Conservation (phyloP, 2,888 invertebrate genomes). For the Hermaeophaga mercurialis region DNA sequence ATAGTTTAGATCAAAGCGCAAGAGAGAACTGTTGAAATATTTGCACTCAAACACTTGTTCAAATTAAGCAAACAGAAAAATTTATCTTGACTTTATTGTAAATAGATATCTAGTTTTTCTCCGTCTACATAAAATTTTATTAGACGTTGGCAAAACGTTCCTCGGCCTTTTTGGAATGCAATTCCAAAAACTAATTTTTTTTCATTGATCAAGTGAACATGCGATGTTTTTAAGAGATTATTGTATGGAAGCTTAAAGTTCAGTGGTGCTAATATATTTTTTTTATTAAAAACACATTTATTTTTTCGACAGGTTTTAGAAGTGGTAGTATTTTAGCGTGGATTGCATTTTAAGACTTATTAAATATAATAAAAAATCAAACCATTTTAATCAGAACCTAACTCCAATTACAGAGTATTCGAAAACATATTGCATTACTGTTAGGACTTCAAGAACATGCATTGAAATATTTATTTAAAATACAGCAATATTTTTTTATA, state of each 20-base stretch:
- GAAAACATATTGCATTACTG: too few relatives aligned
- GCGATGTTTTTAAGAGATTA: constrained; percentile 1
- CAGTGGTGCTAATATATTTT: constrained; percentile 14
- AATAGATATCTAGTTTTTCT: constrained; percentile 30
- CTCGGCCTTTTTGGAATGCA: constrained; percentile 17
- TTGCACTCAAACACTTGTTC: constrained; percentile 39
- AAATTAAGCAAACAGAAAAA: constrained; percentile 37
- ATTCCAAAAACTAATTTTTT: constrained; percentile 9
- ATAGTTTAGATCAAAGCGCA: constrained; percentile 6
- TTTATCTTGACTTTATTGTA: constrained; percentile 37
- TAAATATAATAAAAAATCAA: too few relatives aligned
- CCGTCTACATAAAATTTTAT: constrained; percentile 16
- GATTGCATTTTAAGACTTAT: constrained; percentile 13
- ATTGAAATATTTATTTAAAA: too few relatives aligned
- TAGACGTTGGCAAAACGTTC: constrained; percentile 10
- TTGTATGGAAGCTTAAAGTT: constrained; percentile 12
- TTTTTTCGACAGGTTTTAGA: constrained; percentile 1
- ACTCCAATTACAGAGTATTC: too few relatives aligned
- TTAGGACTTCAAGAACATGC: too few relatives aligned
- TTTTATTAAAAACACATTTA: constrained; percentile 10
- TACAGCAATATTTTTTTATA: too few relatives aligned
- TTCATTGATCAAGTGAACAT: constrained; percentile 5
- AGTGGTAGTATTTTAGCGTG: background rate
- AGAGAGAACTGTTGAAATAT: constrained; percentile 32
- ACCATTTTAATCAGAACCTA: too few relatives aligned